Percentiles rank a stretch among this genome's conserved stretches.
These are phyloP conservation scores for Celastrina argiolus DNA, from an alignment of 2,888 invertebrate genomes.

Conservation along the genomic window DNA sequence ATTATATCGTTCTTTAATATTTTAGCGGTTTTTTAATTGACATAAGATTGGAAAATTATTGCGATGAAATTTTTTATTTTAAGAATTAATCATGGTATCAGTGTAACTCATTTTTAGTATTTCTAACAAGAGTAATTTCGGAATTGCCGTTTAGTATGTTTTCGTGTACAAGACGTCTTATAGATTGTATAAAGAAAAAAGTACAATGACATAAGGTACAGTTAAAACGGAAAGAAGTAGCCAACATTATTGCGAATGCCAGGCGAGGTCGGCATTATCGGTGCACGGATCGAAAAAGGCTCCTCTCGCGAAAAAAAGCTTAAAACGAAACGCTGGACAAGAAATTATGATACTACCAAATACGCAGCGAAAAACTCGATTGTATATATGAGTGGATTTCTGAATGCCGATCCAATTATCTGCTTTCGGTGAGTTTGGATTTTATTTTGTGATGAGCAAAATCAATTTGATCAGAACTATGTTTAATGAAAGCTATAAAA, in stretches of 20 bases:
- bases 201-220: slow-evolving; percentile 43
- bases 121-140: neutral
- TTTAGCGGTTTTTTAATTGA: neutral
- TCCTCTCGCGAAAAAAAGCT: slow-evolving; percentile 43
- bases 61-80: no score
- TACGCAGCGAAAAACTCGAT: slow-evolving; percentile 63
- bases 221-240: slow-evolving; percentile 46
- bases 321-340: slow-evolving; percentile 51
- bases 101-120: neutral
- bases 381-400: slow-evolving; percentile 44
- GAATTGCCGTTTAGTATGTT: no score
- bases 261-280: slow-evolving; percentile 55
- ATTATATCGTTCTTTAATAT: neutral
- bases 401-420: slow-evolving; percentile 43
- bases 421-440: slow-evolving; percentile 39
- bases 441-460: slow-evolving; percentile 10
- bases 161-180: neutral
- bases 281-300: slow-evolving; percentile 60
- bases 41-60: neutral
- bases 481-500: neutral
- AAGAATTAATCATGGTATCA: no score
- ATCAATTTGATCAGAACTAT: neutral
- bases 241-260: slow-evolving; percentile 53
- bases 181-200: slow-evolving; percentile 35
- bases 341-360: slow-evolving; percentile 75